phyloP scores from a whole-genome alignment of 2,797 vertebrate species.

The Odontamblyopus lacepedii region DNA sequence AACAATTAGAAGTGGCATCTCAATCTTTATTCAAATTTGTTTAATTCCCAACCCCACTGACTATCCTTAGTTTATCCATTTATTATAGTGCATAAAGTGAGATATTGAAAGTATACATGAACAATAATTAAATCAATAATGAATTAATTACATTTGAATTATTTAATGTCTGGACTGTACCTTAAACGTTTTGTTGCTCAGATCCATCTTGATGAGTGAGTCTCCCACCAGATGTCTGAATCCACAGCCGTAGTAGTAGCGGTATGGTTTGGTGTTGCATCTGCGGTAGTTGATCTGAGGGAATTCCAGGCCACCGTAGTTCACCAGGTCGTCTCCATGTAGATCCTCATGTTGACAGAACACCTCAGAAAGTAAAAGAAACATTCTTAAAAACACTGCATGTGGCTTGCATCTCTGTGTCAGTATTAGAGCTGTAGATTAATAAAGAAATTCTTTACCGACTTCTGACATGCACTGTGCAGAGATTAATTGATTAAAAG shows the following conservation, averaged over 20 bases:
- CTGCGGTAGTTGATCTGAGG: conserved; percentile 89
- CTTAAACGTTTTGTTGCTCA: conserved; percentile 86
- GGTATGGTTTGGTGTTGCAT: conserved; percentile 82
- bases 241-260: conserved; percentile 91
- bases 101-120: too few species aligned
- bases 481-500: too few species aligned
- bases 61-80: too few species aligned
- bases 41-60: too few species aligned
- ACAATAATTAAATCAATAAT: too few species aligned
- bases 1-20: too few species aligned
- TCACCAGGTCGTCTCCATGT: conserved; percentile 77
- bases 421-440: background rate
- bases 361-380: conserved; percentile 70
- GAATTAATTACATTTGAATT: too few species aligned
- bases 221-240: conserved; percentile 88
- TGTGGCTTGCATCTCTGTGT: background rate
- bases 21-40: too few species aligned
- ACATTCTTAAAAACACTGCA: background rate
- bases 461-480: too few species aligned
- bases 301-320: conserved; percentile 89
- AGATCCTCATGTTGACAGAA: conserved; percentile 89
- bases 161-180: conserved; percentile 54
- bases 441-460: too few species aligned
- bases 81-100: too few species aligned
- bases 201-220: conserved; percentile 90